Conservation (phyloP, 2,888 invertebrate species). For the Ophion slaviceki region DNA sequence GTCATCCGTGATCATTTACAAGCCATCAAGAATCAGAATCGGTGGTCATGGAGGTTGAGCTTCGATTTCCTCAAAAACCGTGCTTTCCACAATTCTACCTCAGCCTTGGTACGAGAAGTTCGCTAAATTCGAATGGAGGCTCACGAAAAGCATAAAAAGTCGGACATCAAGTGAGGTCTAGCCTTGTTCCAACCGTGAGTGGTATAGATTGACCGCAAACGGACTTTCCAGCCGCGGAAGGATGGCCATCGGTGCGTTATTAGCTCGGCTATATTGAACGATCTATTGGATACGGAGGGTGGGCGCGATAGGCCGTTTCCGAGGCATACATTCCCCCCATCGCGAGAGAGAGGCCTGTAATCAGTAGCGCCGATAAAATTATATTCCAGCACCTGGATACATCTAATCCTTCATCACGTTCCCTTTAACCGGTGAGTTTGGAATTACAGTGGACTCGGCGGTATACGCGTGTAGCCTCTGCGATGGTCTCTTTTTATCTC, state of each 20-base stretch:
- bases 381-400: conserved; percentile 45
- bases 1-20: too few relatives aligned
- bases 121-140: too few relatives aligned
- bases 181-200: neutral
- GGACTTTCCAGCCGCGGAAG: neutral
- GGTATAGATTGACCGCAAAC: neutral
- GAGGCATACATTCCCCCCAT: conserved; percentile 38
- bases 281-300: neutral
- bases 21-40: too few relatives aligned
- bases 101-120: too few relatives aligned
- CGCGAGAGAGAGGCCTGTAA: conserved; percentile 49
- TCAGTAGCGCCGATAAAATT: conserved; percentile 59
- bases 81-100: too few relatives aligned
- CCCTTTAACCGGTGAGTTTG: conserved; percentile 55
- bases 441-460: conserved; percentile 32
- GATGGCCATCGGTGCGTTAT: neutral
- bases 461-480: neutral
- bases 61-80: too few relatives aligned
- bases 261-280: conserved; percentile 23
- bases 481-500: neutral
- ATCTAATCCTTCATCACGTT: conserved; percentile 57
- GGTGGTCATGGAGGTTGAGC: too few relatives aligned
- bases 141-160: too few relatives aligned
- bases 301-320: conserved; percentile 20
- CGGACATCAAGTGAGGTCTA: too few relatives aligned